phyloP scores from a whole-genome alignment of 2,888 invertebrate genomes.

The Stenoptilia bipunctidactyla region DNA sequence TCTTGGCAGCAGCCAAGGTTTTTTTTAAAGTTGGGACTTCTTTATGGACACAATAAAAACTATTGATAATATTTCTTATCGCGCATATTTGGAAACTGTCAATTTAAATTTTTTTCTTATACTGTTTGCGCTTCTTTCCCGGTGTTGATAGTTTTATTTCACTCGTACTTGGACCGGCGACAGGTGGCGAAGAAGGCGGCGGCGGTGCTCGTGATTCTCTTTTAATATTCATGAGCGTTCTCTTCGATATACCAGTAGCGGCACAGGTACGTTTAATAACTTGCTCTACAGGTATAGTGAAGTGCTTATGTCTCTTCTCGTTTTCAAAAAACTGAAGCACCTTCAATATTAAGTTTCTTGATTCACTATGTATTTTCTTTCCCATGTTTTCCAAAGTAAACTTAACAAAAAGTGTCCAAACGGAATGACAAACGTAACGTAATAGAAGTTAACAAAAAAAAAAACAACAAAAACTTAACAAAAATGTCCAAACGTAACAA shows the following conservation, averaged over 20 bases:
- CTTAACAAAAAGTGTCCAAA: too few species aligned
- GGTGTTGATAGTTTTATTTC: conserved; percentile 15
- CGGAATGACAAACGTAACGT: too few species aligned
- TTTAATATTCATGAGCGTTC: too few species aligned
- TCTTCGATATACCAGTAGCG: too few species aligned
- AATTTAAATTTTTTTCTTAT: conserved; percentile 10
- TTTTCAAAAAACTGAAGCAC: neutral
- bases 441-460: neutral
- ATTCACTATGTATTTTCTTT: neutral
- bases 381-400: too few species aligned
- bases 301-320: too few species aligned
- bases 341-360: conserved; percentile 1
- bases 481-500: conserved; percentile 2
- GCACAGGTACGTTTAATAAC: too few species aligned
- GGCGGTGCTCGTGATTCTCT: neutral
- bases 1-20: conserved; percentile 14
- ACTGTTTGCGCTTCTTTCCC: conserved; percentile 15
- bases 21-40: conserved; percentile 17
- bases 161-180: too few species aligned
- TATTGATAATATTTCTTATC: conserved; percentile 12
- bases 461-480: conserved; percentile 2
- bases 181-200: too few species aligned
- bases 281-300: too few species aligned
- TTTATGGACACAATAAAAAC: conserved; percentile 15
- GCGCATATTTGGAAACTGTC: conserved; percentile 14